phyloP scores from a whole-genome alignment of 2,113 vertebrate species.

The Ailuropoda melanoleuca region DNA sequence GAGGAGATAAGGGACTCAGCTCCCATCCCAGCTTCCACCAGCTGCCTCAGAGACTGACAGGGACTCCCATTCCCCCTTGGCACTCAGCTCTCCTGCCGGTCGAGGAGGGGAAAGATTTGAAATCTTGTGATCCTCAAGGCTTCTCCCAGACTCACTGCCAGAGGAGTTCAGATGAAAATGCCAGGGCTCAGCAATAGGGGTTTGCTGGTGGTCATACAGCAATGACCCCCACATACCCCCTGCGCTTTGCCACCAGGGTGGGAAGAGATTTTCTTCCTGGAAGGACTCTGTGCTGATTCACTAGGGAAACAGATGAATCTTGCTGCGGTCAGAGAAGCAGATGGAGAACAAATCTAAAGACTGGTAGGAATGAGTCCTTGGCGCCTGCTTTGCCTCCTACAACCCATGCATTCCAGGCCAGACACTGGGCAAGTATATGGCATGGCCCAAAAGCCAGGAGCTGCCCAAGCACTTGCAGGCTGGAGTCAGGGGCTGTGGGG shows the following conservation, averaged over 20 bases:
- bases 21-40: neutral
- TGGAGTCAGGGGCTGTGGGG: neutral
- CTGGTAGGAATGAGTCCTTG: neutral
- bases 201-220: neutral
- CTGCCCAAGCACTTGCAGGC: neutral
- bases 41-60: neutral
- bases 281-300: neutral
- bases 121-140: neutral
- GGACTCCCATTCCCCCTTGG: neutral
- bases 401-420: neutral
- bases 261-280: neutral
- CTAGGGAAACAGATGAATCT: neutral
- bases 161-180: neutral
- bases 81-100: neutral
- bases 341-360: neutral
- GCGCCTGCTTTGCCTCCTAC: neutral
- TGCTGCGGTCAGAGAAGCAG: neutral
- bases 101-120: neutral
- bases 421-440: neutral
- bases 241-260: too few relatives aligned
- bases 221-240: too few relatives aligned
- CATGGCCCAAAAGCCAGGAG: neutral
- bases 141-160: neutral
- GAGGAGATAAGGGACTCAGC: neutral
- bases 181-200: neutral